Evolutionary conservation across 1,140 invertebrate species (phyloP), one percentile per base, ranked within the genome.

Genomic region (Battus philenor): DNA sequence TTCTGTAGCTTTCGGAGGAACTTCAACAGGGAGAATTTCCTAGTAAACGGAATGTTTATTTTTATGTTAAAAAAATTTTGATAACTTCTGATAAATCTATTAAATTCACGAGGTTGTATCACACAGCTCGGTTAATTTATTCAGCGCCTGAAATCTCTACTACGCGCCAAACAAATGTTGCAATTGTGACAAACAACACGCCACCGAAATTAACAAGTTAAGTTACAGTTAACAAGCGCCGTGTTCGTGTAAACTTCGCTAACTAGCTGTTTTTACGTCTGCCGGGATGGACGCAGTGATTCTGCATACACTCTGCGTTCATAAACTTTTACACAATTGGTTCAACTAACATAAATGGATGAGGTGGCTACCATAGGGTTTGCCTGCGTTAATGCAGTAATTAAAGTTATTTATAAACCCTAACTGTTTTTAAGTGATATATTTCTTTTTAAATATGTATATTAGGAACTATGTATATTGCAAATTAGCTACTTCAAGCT

Each of bases 211-310:
- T 76, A 81, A 75, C 74, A 75, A 81, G 70, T 58, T 60, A 59
- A 65, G 54, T 80, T 76, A 76, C 72, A 72, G 74, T 80, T 80
- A 81, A 78, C 77, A 75, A 78, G 68, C 72, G 50, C 60, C 57
- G 50, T 76, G 72, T 78, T 74, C 69, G 68, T 75, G 70, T 81
- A 78, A 78, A 80, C 69, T 80, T 57, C 57, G 38, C 69, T 80
- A 78, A 81, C 77, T 73, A 81, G 63, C 71, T 72, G 61, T 81
- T 81, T 77, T 80, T 77, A 71, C 62, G 55, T 69, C 50, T 68
- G 54, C 50, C 47, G 56, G 56, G 47, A 61, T 67, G 58, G 65
- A 67, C 48, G 50, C 53, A 50, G 49, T 55, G 59, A n/a, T n/a
- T 48, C 52, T 55, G 50, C 57, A 56, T 54, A 57, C 50, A 48